These are phyloP conservation scores for Calyptomena viridis DNA, from an alignment of 2,113 vertebrate species.

Conservation along the genomic window DNA sequence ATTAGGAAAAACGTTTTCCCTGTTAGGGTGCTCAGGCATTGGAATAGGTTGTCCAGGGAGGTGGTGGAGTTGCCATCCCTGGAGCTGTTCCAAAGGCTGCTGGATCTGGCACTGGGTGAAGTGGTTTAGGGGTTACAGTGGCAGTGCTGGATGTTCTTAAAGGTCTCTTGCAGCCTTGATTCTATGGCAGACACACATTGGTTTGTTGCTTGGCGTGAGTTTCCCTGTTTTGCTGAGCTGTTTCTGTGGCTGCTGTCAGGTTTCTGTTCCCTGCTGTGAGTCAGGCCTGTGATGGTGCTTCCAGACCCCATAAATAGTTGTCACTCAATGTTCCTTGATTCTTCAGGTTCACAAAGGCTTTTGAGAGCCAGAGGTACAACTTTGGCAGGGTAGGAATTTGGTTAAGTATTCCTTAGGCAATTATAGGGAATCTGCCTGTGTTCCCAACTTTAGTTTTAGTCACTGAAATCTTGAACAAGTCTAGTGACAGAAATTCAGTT, in stretches of 20 bases:
- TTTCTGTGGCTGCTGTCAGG: background rate
- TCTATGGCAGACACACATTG: background rate
- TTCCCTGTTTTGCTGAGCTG: background rate
- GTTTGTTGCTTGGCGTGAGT: accelerated
- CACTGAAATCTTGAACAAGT: background rate
- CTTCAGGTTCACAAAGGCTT: background rate
- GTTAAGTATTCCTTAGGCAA: accelerated
- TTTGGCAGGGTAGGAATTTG: background rate
- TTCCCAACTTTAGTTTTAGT: background rate
- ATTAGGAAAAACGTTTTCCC: background rate
- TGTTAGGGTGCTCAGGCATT: background rate
- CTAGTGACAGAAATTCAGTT: background rate
- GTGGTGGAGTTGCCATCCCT: background rate
- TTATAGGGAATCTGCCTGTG: background rate
- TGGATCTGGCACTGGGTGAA: background rate
- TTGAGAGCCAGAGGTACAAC: background rate
- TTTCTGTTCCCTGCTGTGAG: accelerated
- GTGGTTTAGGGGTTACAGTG: background rate
- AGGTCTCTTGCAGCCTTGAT: background rate
- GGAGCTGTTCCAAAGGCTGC: background rate
- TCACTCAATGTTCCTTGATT: accelerated
- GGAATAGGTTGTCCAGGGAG: background rate
- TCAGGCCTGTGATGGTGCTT: background rate
- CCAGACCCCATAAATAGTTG: background rate
- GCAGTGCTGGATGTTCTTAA: background rate